Conservation (phyloP, 2,888 invertebrate genomes). For the Spicauda simplicius region DNA sequence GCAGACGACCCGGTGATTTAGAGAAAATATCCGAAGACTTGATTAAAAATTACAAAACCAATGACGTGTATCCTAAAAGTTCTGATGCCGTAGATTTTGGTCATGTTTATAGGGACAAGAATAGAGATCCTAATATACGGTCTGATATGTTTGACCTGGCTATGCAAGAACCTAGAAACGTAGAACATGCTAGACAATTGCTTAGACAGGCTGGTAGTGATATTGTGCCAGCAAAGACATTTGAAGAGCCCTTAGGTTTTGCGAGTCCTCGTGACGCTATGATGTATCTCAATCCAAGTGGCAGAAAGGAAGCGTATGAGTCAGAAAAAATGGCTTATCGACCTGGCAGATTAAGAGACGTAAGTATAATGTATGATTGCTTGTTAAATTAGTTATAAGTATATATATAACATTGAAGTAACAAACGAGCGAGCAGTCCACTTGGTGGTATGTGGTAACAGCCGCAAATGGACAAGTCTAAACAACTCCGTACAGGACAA, state of each 20-base stretch:
- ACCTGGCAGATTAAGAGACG: background rate
- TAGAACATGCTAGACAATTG: conserved; percentile 39
- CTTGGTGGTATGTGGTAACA: too few species aligned
- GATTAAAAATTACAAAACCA: background rate
- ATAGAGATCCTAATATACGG: conserved; percentile 34
- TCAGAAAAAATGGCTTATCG: background rate
- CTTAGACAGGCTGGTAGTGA: conserved; percentile 36
- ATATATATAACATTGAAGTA: too few species aligned
- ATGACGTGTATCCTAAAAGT: conserved; percentile 29
- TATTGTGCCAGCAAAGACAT: background rate
- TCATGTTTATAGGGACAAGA: conserved; percentile 53
- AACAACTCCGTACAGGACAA: too few species aligned
- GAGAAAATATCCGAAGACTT: background rate
- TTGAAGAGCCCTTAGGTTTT: conserved; percentile 28
- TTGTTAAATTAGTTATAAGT: too few species aligned
- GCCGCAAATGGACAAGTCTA: too few species aligned
- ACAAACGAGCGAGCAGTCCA: too few species aligned
- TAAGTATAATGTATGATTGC: background rate
- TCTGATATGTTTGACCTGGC: conserved; percentile 48
- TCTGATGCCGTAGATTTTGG: conserved; percentile 54
- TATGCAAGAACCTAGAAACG: conserved; percentile 37
- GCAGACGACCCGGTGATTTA: background rate
- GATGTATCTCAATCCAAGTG: conserved; percentile 24
- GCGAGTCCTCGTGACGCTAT: conserved; percentile 43
- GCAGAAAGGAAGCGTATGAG: background rate